These are phyloP conservation scores for Eudemis profundana DNA, from an alignment of 2,888 invertebrate genomes.

Conservation along the genomic window DNA sequence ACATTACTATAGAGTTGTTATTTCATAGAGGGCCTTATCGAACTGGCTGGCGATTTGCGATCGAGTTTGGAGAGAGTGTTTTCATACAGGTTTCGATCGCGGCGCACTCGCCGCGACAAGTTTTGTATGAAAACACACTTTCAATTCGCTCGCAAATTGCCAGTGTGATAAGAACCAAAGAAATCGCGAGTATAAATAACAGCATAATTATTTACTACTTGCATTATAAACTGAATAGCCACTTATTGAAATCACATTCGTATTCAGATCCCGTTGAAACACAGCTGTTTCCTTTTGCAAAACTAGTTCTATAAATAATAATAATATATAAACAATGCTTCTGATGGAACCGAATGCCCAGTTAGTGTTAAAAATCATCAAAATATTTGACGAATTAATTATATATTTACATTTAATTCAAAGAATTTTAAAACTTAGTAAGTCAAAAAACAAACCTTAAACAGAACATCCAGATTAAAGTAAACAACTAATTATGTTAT, in stretches of 20 bases:
- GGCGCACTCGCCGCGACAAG: too few relatives aligned
- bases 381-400: background rate
- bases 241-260: background rate
- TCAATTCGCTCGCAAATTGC: too few relatives aligned
- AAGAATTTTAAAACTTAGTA: slow-evolving; percentile 13
- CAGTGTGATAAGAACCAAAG: too few relatives aligned
- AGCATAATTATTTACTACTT: too few relatives aligned
- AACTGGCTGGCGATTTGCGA: too few relatives aligned
- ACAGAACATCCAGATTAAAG: slow-evolving; percentile 19
- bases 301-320: background rate
- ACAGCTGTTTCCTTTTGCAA: slow-evolving; percentile 1
- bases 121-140: too few relatives aligned
- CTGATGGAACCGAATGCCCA: background rate
- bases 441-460: slow-evolving; percentile 38
- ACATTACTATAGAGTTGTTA: too few relatives aligned
- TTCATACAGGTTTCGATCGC: too few relatives aligned
- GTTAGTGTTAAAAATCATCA: background rate
- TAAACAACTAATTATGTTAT: slow-evolving; percentile 54
- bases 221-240: too few relatives aligned
- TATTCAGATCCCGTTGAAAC: slow-evolving; percentile 5
- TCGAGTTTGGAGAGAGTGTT: too few relatives aligned
- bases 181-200: too few relatives aligned
- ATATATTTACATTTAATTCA: slow-evolving; percentile 2
- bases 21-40: too few relatives aligned
- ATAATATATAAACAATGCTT: slow-evolving; percentile 7